These are phyloP conservation scores for Eueides isabella DNA, from an alignment of 1,140 invertebrate species.

Conservation along the genomic window DNA sequence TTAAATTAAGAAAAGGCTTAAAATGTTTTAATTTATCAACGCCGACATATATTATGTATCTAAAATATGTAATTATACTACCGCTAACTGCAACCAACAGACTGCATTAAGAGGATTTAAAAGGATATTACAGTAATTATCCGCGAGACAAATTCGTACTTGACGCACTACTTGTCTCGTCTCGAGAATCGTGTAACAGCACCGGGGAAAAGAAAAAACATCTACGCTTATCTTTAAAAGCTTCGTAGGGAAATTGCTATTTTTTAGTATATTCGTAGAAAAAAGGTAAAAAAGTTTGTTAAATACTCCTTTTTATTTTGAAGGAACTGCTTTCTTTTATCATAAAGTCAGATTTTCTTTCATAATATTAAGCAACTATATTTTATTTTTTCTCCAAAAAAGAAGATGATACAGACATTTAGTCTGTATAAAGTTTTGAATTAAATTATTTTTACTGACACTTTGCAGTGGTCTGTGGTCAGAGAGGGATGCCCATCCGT, in stretches of 20 bases:
- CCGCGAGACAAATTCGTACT: constrained; percentile 30
- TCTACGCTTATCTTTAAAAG: constrained; percentile 7
- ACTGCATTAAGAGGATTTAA: constrained; percentile 26
- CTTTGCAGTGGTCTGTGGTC: too few relatives aligned
- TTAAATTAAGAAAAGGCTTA: too few relatives aligned
- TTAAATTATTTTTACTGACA: too few relatives aligned
- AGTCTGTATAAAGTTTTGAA: too few relatives aligned
- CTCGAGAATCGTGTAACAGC: constrained; percentile 35
- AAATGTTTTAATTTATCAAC: too few relatives aligned
- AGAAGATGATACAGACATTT: too few relatives aligned
- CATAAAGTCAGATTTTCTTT: neutral
- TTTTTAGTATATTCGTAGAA: constrained; percentile 1
- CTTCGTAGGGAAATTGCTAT: neutral
- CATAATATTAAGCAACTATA: neutral
- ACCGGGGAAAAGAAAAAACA: constrained; percentile 24
- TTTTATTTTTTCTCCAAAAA: neutral
- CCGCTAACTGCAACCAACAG: constrained; percentile 3
- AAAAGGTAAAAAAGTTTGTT: neutral
- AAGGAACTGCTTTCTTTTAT: neutral
- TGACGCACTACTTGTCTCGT: constrained; percentile 40
- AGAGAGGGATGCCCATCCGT: too few relatives aligned
- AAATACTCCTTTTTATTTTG: neutral
- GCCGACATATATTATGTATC: neutral
- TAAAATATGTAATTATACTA: constrained; percentile 1
- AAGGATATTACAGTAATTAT: constrained; percentile 37